These are phyloP conservation scores for Drosophila lacteicornis DNA, from an alignment of 1,140 invertebrate species.

Conservation along the genomic window DNA sequence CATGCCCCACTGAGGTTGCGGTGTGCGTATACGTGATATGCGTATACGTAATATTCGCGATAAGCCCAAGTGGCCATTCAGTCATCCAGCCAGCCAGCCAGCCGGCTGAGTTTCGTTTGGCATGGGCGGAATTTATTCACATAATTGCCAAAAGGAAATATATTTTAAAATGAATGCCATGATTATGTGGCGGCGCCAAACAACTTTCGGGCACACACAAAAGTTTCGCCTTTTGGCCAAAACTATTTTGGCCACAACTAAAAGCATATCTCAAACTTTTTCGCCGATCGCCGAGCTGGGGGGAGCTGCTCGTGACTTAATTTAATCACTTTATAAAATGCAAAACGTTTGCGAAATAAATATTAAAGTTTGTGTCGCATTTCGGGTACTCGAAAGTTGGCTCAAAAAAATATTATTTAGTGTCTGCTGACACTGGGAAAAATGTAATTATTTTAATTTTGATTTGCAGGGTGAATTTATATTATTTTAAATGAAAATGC, in stretches of 20 bases:
- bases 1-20: conserved; percentile 37
- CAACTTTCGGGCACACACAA: conserved; percentile 13
- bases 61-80: conserved; percentile 16
- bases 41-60: conserved; percentile 1
- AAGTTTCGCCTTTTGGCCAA: conserved; percentile 10
- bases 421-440: too few species aligned
- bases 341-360: conserved; percentile 2
- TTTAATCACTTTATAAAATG: conserved; percentile 37
- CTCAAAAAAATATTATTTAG: background rate
- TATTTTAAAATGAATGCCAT: conserved; percentile 26
- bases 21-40: conserved; percentile 25
- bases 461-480: too few species aligned
- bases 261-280: conserved; percentile 31
- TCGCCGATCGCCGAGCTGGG: background rate
- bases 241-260: conserved; percentile 32
- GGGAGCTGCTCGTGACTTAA: conserved; percentile 17
- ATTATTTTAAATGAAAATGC: too few species aligned
- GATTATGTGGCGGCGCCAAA: conserved; percentile 24
- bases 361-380: conserved; percentile 9
- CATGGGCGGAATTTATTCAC: background rate
- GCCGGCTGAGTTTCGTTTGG: background rate
- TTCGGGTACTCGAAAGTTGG: background rate
- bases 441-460: too few species aligned
- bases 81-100: background rate
- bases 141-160: conserved; percentile 11